These are phyloP conservation scores for Pedionomus torquatus DNA, from an alignment of 2,113 vertebrate species.

Conservation along the genomic window DNA sequence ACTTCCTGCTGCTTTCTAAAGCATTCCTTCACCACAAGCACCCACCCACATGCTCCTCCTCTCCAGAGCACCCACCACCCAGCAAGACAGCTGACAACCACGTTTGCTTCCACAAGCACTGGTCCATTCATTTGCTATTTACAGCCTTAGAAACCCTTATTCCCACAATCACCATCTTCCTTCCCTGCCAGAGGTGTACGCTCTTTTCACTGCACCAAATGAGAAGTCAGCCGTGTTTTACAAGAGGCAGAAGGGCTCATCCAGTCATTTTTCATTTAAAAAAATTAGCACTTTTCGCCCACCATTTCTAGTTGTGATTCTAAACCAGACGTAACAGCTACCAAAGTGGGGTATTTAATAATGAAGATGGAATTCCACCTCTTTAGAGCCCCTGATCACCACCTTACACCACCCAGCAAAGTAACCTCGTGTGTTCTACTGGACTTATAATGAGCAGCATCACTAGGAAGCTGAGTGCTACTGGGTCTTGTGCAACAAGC, in stretches of 20 bases:
- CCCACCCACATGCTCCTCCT: neutral
- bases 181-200: neutral
- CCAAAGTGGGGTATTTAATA: neutral
- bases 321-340: neutral
- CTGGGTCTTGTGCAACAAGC: neutral
- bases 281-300: neutral
- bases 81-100: neutral
- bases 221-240: neutral
- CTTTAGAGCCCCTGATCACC: neutral
- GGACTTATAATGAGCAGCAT: neutral
- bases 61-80: neutral
- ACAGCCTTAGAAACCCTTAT: neutral
- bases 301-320: neutral
- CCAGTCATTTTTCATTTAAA: neutral
- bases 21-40: neutral
- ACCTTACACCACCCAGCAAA: neutral
- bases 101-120: neutral
- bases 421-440: accelerated
- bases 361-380: neutral
- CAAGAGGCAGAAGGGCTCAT: neutral
- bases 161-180: accelerated
- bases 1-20: neutral
- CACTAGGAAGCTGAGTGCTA: neutral
- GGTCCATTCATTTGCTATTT: neutral
- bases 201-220: neutral